Percentiles rank a stretch among this genome's conserved stretches.
Evolutionary conservation across 2,888 invertebrate species (phyloP).

Genomic region (Xestoiulus laeticollis): DNA sequence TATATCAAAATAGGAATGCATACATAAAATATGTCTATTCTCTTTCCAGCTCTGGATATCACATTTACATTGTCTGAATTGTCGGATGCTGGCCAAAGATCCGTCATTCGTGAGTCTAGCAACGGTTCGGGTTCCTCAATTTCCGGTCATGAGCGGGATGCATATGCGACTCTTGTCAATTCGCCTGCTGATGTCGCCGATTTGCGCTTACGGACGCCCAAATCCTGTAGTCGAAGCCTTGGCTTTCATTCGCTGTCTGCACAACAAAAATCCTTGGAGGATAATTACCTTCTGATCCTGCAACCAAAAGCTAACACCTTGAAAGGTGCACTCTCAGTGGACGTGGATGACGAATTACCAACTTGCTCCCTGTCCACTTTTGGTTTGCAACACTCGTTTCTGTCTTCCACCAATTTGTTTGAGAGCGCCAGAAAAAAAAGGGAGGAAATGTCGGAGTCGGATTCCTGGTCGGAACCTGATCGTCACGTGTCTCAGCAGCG

Average conservation of each 20-base stretch:
- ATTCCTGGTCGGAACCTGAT: constrained; percentile 89
- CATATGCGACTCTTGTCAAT: neutral
- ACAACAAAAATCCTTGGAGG: neutral
- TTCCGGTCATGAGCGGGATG: neutral
- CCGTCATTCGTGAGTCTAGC: neutral
- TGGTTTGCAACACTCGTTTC: constrained; percentile 4
- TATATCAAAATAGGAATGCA: too few species aligned
- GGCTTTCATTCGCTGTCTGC: neutral
- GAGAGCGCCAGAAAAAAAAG: neutral
- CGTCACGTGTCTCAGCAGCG: constrained; percentile 62
- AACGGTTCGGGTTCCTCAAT: neutral
- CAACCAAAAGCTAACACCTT: neutral
- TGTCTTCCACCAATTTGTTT: constrained; percentile 25
- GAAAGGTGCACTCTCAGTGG: neutral
- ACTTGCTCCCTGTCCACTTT: constrained; percentile 21
- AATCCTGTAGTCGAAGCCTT: neutral
- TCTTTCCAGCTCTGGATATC: constrained; percentile 42
- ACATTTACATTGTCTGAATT: neutral
- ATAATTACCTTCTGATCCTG: constrained; percentile 21
- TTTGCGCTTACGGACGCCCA: neutral
- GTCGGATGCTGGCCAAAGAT: neutral
- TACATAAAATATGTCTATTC: neutral
- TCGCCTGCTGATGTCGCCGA: neutral
- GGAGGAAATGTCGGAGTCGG: constrained; percentile 72
- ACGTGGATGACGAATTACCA: neutral